These are phyloP conservation scores for Enoplosus armatus DNA, from an alignment of 2,797 vertebrate species.

Conservation along the genomic window DNA sequence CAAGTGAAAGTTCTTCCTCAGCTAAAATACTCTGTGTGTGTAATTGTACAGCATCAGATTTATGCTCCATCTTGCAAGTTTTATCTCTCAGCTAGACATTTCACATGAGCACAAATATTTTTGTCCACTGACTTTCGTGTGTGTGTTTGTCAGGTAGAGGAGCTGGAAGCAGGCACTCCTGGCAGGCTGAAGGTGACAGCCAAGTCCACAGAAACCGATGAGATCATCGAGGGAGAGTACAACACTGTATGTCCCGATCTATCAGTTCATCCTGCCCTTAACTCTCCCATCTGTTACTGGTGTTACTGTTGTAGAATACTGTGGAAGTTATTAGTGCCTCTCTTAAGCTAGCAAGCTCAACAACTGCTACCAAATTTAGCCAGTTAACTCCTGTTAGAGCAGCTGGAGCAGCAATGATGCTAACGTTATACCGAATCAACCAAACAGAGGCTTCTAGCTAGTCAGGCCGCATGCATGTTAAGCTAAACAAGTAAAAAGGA, in stretches of 20 bases:
- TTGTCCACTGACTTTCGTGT: neutral
- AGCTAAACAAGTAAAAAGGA: too few relatives aligned
- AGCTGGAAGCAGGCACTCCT: constrained; percentile 92
- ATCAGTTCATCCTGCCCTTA: neutral
- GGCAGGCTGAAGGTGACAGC: constrained; percentile 93
- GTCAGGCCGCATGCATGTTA: too few relatives aligned
- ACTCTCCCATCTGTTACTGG: neutral
- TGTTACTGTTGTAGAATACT: neutral
- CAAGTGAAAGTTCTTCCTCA: too few relatives aligned
- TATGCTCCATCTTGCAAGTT: neutral
- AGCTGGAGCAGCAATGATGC: too few relatives aligned
- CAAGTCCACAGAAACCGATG: constrained; percentile 89
- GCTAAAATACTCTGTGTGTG: neutral
- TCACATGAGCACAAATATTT: neutral
- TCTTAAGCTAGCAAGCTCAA: too few relatives aligned
- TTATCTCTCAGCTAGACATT: neutral
- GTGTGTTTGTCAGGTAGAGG: constrained; percentile 86
- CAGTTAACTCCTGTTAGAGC: too few relatives aligned
- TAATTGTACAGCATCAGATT: neutral
- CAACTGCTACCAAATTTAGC: too few relatives aligned
- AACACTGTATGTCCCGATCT: constrained; percentile 90
- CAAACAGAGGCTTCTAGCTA: neutral
- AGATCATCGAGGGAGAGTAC: constrained; percentile 89
- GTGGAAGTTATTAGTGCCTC: neutral
- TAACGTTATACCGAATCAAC: neutral